Base-by-base conservation (phyloP, 64 coral and sea anemone genomes). In the Montipora capricornis region DNA sequence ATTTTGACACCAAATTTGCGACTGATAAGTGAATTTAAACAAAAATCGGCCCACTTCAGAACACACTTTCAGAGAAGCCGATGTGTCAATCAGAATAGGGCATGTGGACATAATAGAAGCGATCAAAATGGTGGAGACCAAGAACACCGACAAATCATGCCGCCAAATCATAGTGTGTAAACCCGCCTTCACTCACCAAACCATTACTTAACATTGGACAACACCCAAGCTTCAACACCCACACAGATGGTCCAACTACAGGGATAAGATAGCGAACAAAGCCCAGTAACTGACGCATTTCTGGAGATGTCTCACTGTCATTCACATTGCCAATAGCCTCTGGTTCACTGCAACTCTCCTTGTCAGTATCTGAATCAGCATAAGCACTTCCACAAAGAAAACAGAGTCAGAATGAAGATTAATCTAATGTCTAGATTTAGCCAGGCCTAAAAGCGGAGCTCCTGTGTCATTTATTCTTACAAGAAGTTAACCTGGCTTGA, bases 141-240 rank as follows among this genome's bases (percentile, higher is more conserved):
- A 37, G 37, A 37, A 37, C 37, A 37, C 37, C 37, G 2, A 37
- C 37, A 37, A 37, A 37, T 37, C 2, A 0, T 37, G 11, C 11
- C 11, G 53, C 6, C 53, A 6, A 8, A 8, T 57, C 53, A 0
- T 8, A 11, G 46, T 68, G 80, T 26, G 22, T 67, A 5, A 57
- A 37, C 26, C 26, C 26, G 12, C 3, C 29, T 61, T 20, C 69
- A 89, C 98, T 96, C 79, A 99, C 98, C 98, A 99, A 53, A 74
- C 98, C 98, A 95, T 99, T 99, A 20, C 91, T 96, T 61, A 99
- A 89, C 84, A 92, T 80, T 83, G 98, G 92, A 79, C 95, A 99
- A 53, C 98, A 99, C 48, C 92, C 84, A 66, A 99, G 89, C 45
- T 89, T 94, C 17, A 99, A 82, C 22, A 95, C 70, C 84, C 92